These are phyloP conservation scores for Trilocha varians DNA, from an alignment of 2,888 invertebrate species.

Conservation along the genomic window DNA sequence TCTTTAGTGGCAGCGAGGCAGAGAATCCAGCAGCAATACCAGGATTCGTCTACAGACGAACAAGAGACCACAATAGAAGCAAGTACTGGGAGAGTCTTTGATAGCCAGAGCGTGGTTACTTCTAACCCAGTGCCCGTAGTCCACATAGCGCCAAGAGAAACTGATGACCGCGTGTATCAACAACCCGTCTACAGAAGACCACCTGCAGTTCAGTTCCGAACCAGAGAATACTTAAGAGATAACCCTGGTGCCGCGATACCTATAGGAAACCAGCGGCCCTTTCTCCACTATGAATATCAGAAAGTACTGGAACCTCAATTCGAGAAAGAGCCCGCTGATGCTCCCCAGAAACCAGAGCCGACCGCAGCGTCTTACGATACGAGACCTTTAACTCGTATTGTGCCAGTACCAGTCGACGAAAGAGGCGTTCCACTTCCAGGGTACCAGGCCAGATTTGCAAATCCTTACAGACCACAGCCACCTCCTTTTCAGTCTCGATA, in stretches of 20 bases:
- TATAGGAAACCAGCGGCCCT: slow-evolving; percentile 67
- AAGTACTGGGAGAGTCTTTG: slow-evolving; percentile 66
- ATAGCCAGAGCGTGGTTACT: slow-evolving; percentile 61
- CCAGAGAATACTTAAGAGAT: slow-evolving; percentile 62
- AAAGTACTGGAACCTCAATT: slow-evolving; percentile 63
- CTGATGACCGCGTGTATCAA: slow-evolving; percentile 50
- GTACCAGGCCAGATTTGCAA: slow-evolving; percentile 52
- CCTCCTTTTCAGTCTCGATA: slow-evolving; percentile 45
- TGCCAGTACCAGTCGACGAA: slow-evolving; percentile 61
- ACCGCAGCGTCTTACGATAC: slow-evolving; percentile 48
- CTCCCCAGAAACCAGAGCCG: slow-evolving; percentile 34
- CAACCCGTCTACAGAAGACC: slow-evolving; percentile 53
- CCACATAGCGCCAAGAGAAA: slow-evolving; percentile 62
- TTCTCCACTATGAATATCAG: slow-evolving; percentile 62
- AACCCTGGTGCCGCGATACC: slow-evolving; percentile 64
- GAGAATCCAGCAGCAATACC: slow-evolving; percentile 60
- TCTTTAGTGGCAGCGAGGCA: slow-evolving; percentile 64
- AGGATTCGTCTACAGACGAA: slow-evolving; percentile 42
- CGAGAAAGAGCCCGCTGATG: slow-evolving; percentile 37
- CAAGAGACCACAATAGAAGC: slow-evolving; percentile 65
- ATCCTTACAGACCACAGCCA: slow-evolving; percentile 42
- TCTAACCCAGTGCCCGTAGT: slow-evolving; percentile 70
- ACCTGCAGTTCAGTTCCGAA: slow-evolving; percentile 53
- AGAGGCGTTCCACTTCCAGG: slow-evolving; percentile 57
- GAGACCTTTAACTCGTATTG: slow-evolving; percentile 53